Percentiles rank a stretch among this genome's conserved stretches.
Evolutionary conservation across 2,113 vertebrate genomes (phyloP).

Genomic region (Scatophagus argus): DNA sequence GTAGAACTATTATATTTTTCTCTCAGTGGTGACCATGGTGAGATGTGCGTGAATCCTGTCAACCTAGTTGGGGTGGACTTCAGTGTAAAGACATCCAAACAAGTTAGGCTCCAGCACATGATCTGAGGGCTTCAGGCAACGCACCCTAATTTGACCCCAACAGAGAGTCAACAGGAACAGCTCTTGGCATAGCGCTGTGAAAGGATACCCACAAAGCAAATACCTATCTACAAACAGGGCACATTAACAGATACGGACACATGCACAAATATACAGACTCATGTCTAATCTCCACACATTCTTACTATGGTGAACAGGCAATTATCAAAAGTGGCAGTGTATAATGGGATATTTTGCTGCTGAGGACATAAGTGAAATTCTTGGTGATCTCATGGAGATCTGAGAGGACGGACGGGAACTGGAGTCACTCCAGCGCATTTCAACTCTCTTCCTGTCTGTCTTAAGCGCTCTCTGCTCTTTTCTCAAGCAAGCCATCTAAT

Average conservation of each 20-base stretch:
- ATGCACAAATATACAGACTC: constrained; percentile 16
- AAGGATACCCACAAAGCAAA: constrained; percentile 20
- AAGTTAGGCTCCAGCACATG: constrained; percentile 8
- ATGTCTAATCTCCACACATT: not conserved
- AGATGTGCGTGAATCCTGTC: not conserved
- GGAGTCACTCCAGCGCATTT: constrained; percentile 45
- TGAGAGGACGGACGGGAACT: constrained; percentile 41
- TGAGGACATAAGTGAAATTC: constrained; percentile 36
- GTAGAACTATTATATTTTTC: not conserved
- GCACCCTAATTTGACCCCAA: constrained; percentile 2
- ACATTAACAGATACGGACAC: not conserved
- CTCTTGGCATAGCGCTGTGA: constrained; percentile 4
- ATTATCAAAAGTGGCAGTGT: constrained; percentile 62
- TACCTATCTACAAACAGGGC: not conserved
- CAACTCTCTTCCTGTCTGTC: constrained; percentile 44
- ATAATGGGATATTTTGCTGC: constrained; percentile 53
- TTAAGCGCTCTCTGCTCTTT: constrained; percentile 3
- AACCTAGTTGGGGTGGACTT: not conserved
- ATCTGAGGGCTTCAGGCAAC: not conserved
- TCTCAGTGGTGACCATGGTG: not conserved
- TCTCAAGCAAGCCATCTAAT: constrained; percentile 16
- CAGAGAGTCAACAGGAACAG: not conserved
- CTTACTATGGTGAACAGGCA: constrained; percentile 28
- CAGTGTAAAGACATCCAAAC: constrained; percentile 10
- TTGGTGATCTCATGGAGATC: constrained; percentile 51